A percentile compares a stretch with the other conserved stretches of the same genome.
Evolutionary conservation across 2,888 invertebrate genomes (phyloP).

Genomic region (Pollenia amentaria): DNA sequence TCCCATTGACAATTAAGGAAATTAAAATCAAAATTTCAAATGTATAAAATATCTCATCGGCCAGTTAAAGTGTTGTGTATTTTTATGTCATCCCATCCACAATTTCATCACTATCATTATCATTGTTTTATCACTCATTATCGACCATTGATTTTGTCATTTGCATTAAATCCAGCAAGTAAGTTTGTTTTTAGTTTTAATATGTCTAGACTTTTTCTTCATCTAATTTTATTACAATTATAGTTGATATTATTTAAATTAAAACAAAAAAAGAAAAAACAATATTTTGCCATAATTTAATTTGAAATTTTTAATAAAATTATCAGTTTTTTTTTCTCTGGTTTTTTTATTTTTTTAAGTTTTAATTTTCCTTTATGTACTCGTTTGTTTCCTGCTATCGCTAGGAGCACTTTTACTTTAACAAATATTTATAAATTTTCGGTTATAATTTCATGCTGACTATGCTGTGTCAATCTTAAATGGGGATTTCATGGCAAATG

Average conservation of each 20-base stretch:
- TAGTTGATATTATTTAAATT: slow-evolving; percentile 19
- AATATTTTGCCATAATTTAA: slow-evolving; percentile 34
- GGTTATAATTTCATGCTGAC: slow-evolving; percentile 22
- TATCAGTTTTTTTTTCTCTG: background rate
- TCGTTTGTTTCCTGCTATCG: background rate
- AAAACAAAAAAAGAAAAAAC: background rate
- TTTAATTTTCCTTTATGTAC: background rate
- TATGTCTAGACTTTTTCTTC: slow-evolving; percentile 16
- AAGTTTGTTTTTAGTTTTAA: slow-evolving; percentile 54
- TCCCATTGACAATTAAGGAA: slow-evolving; percentile 88
- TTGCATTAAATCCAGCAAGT: slow-evolving; percentile 48
- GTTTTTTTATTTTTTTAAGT: background rate
- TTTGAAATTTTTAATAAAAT: slow-evolving; percentile 33
- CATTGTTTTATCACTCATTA: background rate
- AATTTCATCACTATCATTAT: background rate
- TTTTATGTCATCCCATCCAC: slow-evolving; percentile 31
- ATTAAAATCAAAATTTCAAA: slow-evolving; percentile 66
- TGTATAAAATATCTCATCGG: slow-evolving; percentile 60
- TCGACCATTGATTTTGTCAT: slow-evolving; percentile 15
- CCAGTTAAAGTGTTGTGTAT: slow-evolving; percentile 16
- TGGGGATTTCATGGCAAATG: background rate
- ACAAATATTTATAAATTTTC: slow-evolving; percentile 15
- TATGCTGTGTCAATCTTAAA: background rate
- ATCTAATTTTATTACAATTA: slow-evolving; percentile 1
- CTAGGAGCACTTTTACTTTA: background rate